Base-by-base conservation (phyloP, 2,888 invertebrate genomes). In the Germaria angustata region DNA sequence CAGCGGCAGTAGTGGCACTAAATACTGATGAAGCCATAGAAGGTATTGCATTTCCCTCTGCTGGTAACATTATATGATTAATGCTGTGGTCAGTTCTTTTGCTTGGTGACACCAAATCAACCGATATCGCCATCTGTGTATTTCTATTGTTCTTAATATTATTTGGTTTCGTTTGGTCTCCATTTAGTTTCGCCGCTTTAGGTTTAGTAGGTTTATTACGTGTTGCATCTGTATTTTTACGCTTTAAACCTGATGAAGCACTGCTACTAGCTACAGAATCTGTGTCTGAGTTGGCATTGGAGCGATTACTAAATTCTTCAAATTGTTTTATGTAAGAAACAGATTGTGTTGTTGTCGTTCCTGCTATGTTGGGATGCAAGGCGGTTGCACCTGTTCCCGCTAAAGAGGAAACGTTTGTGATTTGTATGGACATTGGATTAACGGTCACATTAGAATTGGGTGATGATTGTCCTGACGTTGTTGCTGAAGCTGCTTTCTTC, bases 71-170 rank as follows among this genome's bases (percentile, higher is more conserved):
- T 78, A 90, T 90, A 57, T 81, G 77, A 78, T 87, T 88, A 68
- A 90, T 90, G 85, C 90, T 91, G 77, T 90, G 90, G 86, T 91
- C 91, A 65, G 88, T 86, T 76, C 87, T 87, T 78, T 88, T 89
- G 36, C 85, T 85, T 15, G 89, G 87, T 51, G 90, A 88, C 2
- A 86, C 86, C 79, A 89, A 79, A 66, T 89, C 89, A 39, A 85
- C 13, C 13, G 79, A 80, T 68, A 68, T 53, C 68, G 41, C 36
- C 1, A 86, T 85, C 68, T 85, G 86, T 0, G 86, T 85, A 69
- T 86, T 87, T 4, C 85, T 87, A 59, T 85, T 53, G 72, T 49
- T 80, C 78, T 81, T 81, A 15, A 36, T 39, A 49, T 63, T 61
- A 8, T 9, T 49, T 28, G 63, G 9, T 46, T 75, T 59, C n/a